Evolutionary conservation across 2,797 vertebrate species (phyloP).

Genomic region (Tragelaphus oryx): DNA sequence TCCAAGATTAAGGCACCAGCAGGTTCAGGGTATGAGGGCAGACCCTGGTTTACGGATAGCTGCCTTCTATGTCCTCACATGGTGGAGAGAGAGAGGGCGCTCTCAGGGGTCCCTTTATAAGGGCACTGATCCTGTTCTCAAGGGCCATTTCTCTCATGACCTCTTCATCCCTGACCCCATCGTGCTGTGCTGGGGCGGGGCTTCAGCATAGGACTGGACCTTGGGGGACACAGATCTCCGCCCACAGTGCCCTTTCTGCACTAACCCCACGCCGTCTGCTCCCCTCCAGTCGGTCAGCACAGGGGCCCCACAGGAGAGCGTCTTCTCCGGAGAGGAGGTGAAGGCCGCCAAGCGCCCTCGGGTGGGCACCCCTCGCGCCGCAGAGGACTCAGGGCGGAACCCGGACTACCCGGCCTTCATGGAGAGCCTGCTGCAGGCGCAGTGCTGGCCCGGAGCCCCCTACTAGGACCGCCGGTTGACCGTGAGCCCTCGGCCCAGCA

Average conservation of each 20-base stretch:
- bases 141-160: no score
- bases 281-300: slow-evolving; percentile 82
- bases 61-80: neutral
- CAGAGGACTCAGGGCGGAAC: slow-evolving; percentile 81
- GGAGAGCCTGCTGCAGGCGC: slow-evolving; percentile 89
- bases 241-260: rapidly evolving
- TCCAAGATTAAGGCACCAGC: no score
- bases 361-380: slow-evolving; percentile 76
- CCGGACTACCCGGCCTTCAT: slow-evolving; percentile 88
- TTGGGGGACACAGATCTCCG: neutral
- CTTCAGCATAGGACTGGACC: neutral
- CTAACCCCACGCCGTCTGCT: slow-evolving; percentile 45
- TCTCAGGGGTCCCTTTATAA: neutral
- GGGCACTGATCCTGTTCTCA: rapidly evolving
- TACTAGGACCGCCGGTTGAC: slow-evolving; percentile 72
- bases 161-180: neutral
- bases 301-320: slow-evolving; percentile 77
- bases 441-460: slow-evolving; percentile 84
- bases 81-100: neutral
- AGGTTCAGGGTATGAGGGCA: neutral
- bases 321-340: slow-evolving; percentile 81
- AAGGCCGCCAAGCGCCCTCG: slow-evolving; percentile 88
- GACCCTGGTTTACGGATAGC: neutral
- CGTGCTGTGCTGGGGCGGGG: rapidly evolving
- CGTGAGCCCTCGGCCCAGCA: neutral